phyloP scores from a whole-genome alignment of 2,113 vertebrate genomes.

The Leiothrix lutea region DNA sequence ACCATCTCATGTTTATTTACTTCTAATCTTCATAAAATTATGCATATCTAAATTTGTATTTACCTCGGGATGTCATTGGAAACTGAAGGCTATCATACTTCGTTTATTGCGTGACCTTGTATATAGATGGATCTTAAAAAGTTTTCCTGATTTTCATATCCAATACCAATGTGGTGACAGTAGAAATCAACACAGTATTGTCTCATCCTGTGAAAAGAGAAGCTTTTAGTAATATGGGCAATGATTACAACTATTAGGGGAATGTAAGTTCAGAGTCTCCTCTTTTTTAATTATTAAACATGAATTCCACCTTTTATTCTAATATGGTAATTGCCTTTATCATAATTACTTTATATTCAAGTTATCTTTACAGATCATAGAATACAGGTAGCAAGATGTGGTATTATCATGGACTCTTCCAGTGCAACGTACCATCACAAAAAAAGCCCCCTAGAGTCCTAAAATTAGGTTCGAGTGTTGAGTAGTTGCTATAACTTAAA shows the following conservation, averaged over 20 bases:
- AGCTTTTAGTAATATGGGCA: neutral
- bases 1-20: neutral
- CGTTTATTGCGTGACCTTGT: neutral
- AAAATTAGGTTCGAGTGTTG: neutral
- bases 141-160: neutral
- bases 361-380: neutral
- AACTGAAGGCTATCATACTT: neutral
- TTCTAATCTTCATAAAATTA: neutral
- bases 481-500: neutral
- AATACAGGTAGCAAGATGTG: neutral
- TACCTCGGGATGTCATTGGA: neutral
- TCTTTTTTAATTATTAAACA: neutral
- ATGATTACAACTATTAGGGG: neutral
- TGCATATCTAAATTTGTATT: neutral
- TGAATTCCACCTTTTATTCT: neutral
- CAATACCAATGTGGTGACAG: neutral
- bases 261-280: neutral
- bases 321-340: neutral
- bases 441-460: neutral
- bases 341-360: neutral
- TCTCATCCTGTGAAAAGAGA: neutral
- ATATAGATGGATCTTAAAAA: neutral
- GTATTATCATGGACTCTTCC: neutral
- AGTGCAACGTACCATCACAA: neutral
- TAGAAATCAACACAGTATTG: neutral